A percentile compares a stretch with the other conserved stretches of the same genome.
These are phyloP conservation scores for Pocillopora grandis DNA, from an alignment of 92 coral and sea anemone species.

Conservation along the genomic window DNA sequence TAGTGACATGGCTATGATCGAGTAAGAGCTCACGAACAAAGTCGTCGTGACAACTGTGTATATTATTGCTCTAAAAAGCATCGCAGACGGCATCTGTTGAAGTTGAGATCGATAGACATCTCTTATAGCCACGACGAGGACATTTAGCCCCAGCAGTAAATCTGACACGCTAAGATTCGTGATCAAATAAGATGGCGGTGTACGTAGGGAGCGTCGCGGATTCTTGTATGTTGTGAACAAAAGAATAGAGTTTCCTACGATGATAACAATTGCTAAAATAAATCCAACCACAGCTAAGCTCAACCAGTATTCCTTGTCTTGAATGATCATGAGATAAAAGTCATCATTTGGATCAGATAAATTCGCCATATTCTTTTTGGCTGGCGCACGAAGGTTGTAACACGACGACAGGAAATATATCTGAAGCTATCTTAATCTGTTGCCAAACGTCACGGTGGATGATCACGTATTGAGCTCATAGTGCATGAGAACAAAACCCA, in stretches of 20 bases:
- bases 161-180: constrained; percentile 30
- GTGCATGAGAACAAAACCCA: not conserved
- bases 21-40: constrained; percentile 44
- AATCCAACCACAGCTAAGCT: constrained; percentile 34
- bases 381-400: not conserved
- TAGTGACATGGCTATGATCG: constrained; percentile 52
- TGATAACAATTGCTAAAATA: not conserved
- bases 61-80: constrained; percentile 14
- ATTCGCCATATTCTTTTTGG: not conserved
- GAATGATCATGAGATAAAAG: constrained; percentile 30
- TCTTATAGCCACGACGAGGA: constrained; percentile 24
- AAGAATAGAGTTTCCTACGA: constrained; percentile 21
- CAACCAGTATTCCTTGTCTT: constrained; percentile 13
- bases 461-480: not conserved
- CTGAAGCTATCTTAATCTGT: not conserved
- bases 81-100: constrained; percentile 1
- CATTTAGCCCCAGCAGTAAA: constrained; percentile 32
- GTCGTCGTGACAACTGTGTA: constrained; percentile 20
- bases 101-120: constrained; percentile 35
- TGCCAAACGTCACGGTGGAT: not conserved
- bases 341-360: constrained; percentile 27
- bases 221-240: constrained; percentile 29
- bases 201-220: constrained; percentile 30
- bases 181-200: constrained; percentile 29
- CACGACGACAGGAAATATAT: not conserved